Conservation (phyloP, 2,797 vertebrate species). For the Crax fasciolata region DNA sequence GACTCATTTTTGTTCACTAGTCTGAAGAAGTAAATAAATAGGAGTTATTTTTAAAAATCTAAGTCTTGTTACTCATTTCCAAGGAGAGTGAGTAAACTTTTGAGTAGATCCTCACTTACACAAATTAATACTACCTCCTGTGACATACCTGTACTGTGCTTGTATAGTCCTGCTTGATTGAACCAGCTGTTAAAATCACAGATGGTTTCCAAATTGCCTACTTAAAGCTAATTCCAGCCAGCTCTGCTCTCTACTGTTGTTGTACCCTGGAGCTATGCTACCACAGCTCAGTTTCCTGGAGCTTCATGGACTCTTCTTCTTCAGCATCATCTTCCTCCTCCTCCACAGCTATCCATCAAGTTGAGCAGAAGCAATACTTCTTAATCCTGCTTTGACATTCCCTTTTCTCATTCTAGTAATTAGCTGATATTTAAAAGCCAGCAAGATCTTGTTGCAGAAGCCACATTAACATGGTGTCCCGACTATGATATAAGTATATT, state of each 20-base stretch:
- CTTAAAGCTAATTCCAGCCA: not conserved
- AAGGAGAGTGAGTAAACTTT: not conserved
- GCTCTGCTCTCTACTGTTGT: not conserved
- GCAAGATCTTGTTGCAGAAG: not conserved
- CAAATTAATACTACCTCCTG: not conserved
- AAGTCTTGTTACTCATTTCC: not conserved
- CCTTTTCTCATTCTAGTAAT: not conserved
- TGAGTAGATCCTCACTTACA: not conserved
- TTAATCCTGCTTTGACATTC: not conserved
- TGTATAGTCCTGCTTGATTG: not conserved
- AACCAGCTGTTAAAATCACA: not conserved
- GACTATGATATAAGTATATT: not conserved
- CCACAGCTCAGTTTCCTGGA: not conserved
- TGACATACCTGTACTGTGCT: not conserved
- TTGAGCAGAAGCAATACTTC: not conserved
- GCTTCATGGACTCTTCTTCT: not conserved
- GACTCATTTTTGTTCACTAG: not conserved
- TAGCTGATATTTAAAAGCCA: not conserved
- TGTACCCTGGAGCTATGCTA: not conserved
- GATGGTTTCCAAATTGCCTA: not conserved
- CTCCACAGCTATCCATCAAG: not conserved
- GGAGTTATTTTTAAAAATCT: not conserved
- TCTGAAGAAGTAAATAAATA: not conserved
- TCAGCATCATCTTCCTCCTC: not conserved
- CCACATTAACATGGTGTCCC: not conserved